Evolutionary conservation across 2,888 invertebrate species (phyloP), one percentile per base, ranked within the genome.

Genomic region (Oscheius sp.): DNA sequence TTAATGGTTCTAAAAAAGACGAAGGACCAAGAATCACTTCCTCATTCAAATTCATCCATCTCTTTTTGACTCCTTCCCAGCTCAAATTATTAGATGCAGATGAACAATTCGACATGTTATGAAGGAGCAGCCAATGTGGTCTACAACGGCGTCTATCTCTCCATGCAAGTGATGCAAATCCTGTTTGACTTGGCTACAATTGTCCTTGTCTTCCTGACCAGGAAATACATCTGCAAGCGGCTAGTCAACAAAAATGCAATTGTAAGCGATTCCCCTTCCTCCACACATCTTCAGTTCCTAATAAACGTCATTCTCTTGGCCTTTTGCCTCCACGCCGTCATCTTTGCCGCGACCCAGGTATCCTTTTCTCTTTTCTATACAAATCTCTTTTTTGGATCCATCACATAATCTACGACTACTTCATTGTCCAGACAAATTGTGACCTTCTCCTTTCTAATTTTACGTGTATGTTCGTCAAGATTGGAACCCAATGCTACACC

Each of bases 401-500:
- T 18, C 66, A 66, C 35, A 27, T 66, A n/a, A 49, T 66, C 18
- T 66, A 66, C 16, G 52, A 49, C 18, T 52, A 0, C 16, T 49
- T 52, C 7, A 27, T 66, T 52, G 66, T 52, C 16, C 13, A 16
- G 1, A 18, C 13, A n/a, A 52, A 52, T 13, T 66, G 66, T n/a
- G 66, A 27, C 12, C 52, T 52, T 1, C 49, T 66, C 7, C 6
- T 66, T 9, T 29, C 66, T 12, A 66, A 66, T 18, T 49, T 25
- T 16, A 49, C 66, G 1, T 66, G 66, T n/a, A 52, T 66, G 49
- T 49, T 49, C 13, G 66, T 66, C 21, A 66, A 66, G 35, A 29
- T 66, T 2, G 66, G 52, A 18, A 29, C 52, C 2, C 49, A 66
- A 25, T 52, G 52, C 29, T 66, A 29, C 23, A 35, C 52, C 16